These are phyloP conservation scores for Machimus rusticus DNA, from an alignment of 2,888 invertebrate genomes.

Conservation along the genomic window DNA sequence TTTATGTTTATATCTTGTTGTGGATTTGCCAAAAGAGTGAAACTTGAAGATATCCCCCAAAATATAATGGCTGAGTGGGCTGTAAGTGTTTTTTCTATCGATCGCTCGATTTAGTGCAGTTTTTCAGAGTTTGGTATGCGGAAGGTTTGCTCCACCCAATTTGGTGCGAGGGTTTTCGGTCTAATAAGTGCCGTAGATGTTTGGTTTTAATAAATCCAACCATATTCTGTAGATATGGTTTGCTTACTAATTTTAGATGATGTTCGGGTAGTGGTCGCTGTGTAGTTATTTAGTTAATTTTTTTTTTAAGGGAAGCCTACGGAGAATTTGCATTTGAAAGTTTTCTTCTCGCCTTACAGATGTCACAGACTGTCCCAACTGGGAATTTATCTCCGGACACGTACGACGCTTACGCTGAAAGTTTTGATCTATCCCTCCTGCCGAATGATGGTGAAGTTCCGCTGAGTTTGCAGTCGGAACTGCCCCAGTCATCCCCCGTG, in stretches of 20 bases:
- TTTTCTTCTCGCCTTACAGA: constrained; percentile 27
- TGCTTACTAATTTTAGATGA: background rate
- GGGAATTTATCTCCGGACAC: constrained; percentile 52
- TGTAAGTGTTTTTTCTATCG: constrained; percentile 6
- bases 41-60: background rate
- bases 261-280: background rate
- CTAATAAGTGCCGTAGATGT: background rate
- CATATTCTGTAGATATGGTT: background rate
- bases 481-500: constrained; percentile 7
- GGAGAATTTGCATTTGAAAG: background rate
- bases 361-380: constrained; percentile 42
- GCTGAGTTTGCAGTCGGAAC: constrained; percentile 61
- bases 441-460: constrained; percentile 64
- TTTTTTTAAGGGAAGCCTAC: background rate
- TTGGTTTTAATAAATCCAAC: background rate
- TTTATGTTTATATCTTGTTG: constrained; percentile 8
- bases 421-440: constrained; percentile 77
- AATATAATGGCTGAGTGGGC: constrained; percentile 18
- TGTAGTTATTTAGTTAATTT: background rate
- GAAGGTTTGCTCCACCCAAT: background rate
- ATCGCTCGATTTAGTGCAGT: background rate
- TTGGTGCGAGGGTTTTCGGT: background rate
- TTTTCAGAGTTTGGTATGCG: background rate
- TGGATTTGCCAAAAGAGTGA: constrained; percentile 13
- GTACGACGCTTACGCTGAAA: constrained; percentile 66